These are phyloP conservation scores for Butastur rufipennis DNA, from an alignment of 2,113 vertebrate species.

Conservation along the genomic window DNA sequence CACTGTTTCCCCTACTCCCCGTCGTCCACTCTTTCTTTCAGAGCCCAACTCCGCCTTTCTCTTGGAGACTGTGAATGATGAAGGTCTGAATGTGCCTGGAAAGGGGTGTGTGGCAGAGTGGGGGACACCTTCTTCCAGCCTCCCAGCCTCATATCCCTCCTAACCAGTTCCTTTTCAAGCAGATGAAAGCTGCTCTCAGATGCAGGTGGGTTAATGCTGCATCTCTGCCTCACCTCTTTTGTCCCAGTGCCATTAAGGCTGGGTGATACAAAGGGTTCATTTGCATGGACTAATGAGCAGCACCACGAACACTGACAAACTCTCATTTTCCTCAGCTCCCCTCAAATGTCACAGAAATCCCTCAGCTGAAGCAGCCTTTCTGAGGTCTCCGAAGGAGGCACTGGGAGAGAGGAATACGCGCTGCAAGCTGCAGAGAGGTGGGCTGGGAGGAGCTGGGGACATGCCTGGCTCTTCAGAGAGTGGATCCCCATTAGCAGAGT, in stretches of 20 bases:
- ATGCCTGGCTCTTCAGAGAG: background rate
- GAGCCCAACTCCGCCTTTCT: background rate
- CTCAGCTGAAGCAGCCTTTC: background rate
- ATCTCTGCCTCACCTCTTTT: background rate
- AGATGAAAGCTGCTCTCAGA: background rate
- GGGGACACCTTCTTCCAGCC: background rate
- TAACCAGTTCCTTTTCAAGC: background rate
- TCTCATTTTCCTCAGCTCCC: background rate
- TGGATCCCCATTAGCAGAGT: background rate
- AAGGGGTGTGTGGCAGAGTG: background rate
- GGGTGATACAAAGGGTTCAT: background rate
- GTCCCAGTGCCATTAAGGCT: background rate
- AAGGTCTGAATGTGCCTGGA: background rate
- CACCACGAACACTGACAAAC: background rate
- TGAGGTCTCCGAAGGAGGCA: background rate
- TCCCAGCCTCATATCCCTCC: background rate
- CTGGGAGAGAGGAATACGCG: background rate
- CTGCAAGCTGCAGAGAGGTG: background rate
- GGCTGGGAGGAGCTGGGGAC: background rate
- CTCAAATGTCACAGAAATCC: background rate
- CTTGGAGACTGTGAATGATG: background rate
- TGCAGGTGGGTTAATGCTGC: background rate
- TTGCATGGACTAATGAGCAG: background rate
- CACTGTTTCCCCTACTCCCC: background rate
- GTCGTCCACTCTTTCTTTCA: background rate